Evolutionary conservation across 2,888 invertebrate genomes (phyloP).

Genomic region (Meloe dianella): DNA sequence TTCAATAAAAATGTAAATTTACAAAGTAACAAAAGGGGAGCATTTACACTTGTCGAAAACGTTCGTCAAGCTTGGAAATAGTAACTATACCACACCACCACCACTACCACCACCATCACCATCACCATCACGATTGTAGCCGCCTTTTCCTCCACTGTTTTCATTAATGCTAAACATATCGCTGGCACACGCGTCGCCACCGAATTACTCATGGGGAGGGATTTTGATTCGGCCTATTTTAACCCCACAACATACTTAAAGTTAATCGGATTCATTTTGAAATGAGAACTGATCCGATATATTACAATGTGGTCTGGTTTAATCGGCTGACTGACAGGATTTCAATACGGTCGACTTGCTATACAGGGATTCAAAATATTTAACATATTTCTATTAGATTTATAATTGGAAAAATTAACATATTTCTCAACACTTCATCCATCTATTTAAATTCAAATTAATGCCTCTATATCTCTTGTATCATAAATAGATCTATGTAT

Average conservation of each 20-base stretch:
- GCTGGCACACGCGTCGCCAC: conserved; percentile 56
- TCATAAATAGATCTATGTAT: not conserved
- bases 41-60: conserved; percentile 60
- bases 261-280: conserved; percentile 59
- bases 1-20: conserved; percentile 66
- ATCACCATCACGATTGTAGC: conserved; percentile 9
- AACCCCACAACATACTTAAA: conserved; percentile 59
- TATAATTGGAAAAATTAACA: conserved; percentile 57
- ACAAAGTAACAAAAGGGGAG: conserved; percentile 64
- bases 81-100: not conserved
- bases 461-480: conserved; percentile 10
- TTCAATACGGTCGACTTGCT: conserved; percentile 50
- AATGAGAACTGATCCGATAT: conserved; percentile 56
- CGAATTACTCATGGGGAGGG: conserved; percentile 59
- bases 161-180: conserved; percentile 59
- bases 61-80: conserved; percentile 44
- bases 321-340: conserved; percentile 53
- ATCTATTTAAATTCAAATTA: conserved; percentile 32
- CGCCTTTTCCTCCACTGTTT: conserved; percentile 48
- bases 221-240: conserved; percentile 57
- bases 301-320: conserved; percentile 48
- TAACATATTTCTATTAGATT: conserved; percentile 55
- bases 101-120: not conserved
- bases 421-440: conserved; percentile 36
- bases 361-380: conserved; percentile 45